Evolutionary conservation across 2,888 invertebrate genomes (phyloP).

Genomic region (Digitonthophagus gazella): DNA sequence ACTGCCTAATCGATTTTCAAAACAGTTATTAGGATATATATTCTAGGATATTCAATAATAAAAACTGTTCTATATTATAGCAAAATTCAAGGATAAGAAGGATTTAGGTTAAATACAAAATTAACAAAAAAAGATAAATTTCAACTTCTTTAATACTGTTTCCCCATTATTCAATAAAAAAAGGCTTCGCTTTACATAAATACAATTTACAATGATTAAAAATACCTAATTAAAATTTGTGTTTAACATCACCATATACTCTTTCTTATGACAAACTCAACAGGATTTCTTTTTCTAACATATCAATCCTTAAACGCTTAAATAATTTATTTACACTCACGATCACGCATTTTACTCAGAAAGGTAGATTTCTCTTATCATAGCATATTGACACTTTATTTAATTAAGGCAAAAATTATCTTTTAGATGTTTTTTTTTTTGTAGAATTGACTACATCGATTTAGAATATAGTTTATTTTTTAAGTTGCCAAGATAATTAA

Average conservation of each 20-base stretch:
- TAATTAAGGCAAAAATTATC: not conserved
- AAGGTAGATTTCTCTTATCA: not conserved
- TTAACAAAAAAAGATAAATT: slow-evolving; percentile 25
- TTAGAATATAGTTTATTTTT: too few species aligned
- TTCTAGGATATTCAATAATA: too few species aligned
- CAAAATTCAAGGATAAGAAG: too few species aligned
- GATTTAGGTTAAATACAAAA: slow-evolving; percentile 4
- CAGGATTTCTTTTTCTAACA: slow-evolving; percentile 28
- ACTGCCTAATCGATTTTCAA: too few species aligned
- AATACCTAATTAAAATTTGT: slow-evolving; percentile 33
- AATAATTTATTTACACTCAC: slow-evolving; percentile 23
- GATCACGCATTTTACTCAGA: slow-evolving; percentile 45
- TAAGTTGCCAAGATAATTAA: not conserved
- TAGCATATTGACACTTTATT: too few species aligned
- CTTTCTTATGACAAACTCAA: slow-evolving; percentile 37
- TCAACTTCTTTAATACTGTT: slow-evolving; percentile 38
- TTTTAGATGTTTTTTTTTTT: not conserved
- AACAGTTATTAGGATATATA: too few species aligned
- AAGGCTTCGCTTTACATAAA: slow-evolving; percentile 36
- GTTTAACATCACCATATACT: slow-evolving; percentile 38
- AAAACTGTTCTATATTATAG: too few species aligned
- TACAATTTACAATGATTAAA: slow-evolving; percentile 35
- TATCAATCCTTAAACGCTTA: not conserved
- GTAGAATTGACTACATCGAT: not conserved
- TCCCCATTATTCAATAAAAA: slow-evolving; percentile 28